Conservation (phyloP, 1,140 invertebrate genomes). For the Homarus americanus region DNA sequence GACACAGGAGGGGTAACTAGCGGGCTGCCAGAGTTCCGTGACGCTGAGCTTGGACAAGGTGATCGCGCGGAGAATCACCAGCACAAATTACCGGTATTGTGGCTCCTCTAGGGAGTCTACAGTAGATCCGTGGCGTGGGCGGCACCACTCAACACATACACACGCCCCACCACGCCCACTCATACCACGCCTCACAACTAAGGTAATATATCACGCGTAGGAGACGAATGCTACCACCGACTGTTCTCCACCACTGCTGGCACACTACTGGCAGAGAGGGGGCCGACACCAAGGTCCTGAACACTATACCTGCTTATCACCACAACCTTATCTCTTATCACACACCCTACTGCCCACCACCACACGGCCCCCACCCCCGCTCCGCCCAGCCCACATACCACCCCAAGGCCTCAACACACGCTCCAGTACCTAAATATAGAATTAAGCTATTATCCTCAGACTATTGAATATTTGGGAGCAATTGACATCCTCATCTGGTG, state of each 20-base stretch:
- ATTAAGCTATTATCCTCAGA: background rate
- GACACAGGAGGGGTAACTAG: no score
- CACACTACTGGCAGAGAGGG: background rate
- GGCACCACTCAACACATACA: no score
- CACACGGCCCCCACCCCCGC: background rate
- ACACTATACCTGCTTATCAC: background rate
- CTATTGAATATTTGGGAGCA: background rate
- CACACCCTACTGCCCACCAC: background rate
- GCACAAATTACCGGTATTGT: background rate
- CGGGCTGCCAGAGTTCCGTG: background rate
- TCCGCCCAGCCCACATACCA: background rate
- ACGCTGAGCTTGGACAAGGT: background rate
- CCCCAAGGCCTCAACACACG: background rate
- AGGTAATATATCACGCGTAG: background rate
- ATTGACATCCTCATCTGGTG: no score
- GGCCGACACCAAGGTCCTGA: background rate
- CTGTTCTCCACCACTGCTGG: background rate
- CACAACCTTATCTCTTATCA: background rate
- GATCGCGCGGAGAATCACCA: background rate
- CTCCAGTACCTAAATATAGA: no score
- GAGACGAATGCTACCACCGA: background rate
- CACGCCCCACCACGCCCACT: no score
- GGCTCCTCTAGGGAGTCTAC: background rate
- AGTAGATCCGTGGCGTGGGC: no score
- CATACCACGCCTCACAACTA: background rate